These are phyloP conservation scores for Alauda arvensis DNA, from an alignment of 2,797 vertebrate genomes.

Conservation along the genomic window DNA sequence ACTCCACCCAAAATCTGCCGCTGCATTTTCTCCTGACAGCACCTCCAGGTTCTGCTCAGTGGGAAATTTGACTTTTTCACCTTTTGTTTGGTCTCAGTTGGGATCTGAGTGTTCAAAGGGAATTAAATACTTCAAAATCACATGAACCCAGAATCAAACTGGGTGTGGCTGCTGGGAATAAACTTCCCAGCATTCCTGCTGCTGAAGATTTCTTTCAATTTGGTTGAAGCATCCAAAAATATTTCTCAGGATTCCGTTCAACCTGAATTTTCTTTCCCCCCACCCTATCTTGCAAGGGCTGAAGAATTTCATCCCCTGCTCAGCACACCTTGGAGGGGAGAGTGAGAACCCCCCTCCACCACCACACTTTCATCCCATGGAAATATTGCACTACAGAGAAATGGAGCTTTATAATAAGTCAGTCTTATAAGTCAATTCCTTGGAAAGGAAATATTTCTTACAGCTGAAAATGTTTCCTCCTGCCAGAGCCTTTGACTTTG, in stretches of 20 bases:
- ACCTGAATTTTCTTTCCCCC: neutral
- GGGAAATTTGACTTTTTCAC: neutral
- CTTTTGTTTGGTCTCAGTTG: neutral
- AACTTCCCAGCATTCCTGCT: neutral
- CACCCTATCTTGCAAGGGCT: accelerated
- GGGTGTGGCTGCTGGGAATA: neutral
- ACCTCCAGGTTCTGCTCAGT: neutral
- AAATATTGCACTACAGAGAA: neutral
- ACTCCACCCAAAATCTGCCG: neutral
- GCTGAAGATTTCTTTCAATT: neutral
- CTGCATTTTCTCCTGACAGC: neutral
- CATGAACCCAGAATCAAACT: neutral
- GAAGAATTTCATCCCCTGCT: neutral
- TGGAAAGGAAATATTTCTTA: neutral
- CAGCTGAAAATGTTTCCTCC: neutral
- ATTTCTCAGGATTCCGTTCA: neutral
- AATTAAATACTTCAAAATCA: neutral
- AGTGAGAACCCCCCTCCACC: neutral
- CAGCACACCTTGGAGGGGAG: neutral
- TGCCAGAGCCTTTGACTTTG: neutral
- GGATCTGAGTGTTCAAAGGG: neutral
- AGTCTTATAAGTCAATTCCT: neutral
- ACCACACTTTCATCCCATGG: neutral
- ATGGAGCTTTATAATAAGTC: neutral
- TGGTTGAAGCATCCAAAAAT: neutral